Evolutionary conservation across 2,888 invertebrate species (phyloP), one percentile per base, ranked within the genome.

Genomic region (Drosophila paucipuncta): DNA sequence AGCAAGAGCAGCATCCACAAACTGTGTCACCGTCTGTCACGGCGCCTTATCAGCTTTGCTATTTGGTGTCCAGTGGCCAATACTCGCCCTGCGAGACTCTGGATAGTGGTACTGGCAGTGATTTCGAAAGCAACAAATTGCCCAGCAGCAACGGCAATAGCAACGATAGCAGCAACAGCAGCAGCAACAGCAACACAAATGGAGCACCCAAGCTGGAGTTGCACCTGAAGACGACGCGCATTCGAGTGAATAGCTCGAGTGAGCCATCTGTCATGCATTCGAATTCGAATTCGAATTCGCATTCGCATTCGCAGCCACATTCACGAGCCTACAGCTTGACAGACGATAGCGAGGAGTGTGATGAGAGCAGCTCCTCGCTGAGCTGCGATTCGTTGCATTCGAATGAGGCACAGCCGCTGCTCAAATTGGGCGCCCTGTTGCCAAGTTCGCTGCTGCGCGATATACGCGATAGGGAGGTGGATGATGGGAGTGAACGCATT

Each of bases 101-200:
- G 76, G 97, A 97, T 93, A 97, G 97, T 69, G 97, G 97, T 54
- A 97, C 97, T 41, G 97, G 97, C 93, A 97, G 97, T 92, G 97
- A 97, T 93, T 94, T 97, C 85, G 97, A 97, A 71, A 92, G 89
- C 60, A 82, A 80, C 33, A 83, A 85, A 13, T 79, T 87, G 1
- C 79, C 76, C 22, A 82, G 73, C 66, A 72, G 67, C 60, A 83
- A 96, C 67, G 67, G 50, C 37, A 73, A 54, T 31, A 65, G 28
- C 47, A 58, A 4, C 41, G 41, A 5, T 25, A 37, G 22, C 93
- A 80, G 64, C 66, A 69, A 60, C 64, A 83, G 96, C 67, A 37
- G 22, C 93, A 80, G 64, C 66, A 69, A 60, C 64, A 83, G 96
- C 67, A 64, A 33, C 49, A 77, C 57, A 28, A 69, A 39, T 16